Base-by-base conservation (phyloP, 2,797 vertebrate species). In the Coluber constrictor region DNA sequence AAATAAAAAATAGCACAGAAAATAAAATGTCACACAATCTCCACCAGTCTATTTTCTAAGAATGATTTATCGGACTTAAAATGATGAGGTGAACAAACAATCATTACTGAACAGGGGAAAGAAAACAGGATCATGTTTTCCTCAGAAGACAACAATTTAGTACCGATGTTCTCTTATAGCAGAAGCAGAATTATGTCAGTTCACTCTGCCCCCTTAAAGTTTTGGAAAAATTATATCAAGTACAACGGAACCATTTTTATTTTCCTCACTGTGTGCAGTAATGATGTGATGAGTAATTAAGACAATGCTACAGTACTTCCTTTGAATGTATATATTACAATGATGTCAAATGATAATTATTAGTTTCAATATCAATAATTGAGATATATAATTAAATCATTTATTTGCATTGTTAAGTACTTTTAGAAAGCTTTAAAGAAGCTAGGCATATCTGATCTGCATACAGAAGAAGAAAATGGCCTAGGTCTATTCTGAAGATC, bases 311-410 rank as follows among this genome's bases (percentile, higher is more conserved):
- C 5, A 61, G 37, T 9, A 47, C 0, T 47, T 91, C 8, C 0
- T n/a, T 86, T 92, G 9, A 8, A 57, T 94, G 86, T 86, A 92
- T 87, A 88, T 93, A 60, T 32, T 0, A 37, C 70, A 6, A 51
- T 16, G 27, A 90, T 88, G 56, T 70, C 93, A 90, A 90, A 88
- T 94, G 83, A 92, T 83, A 47, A 47, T 90, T 92, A 57, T 90
- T 90, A 92, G 86, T 56, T 86, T 89, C 66, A 94, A 63, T 92
- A 90, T 94, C 47, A 83, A 47, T 88, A 92, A 90, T 88, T 83
- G 61, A 92, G 57, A 92, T 25, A 20, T 88, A 92, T 63, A 83
- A 94, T 92, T 94, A 90, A 92, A 94, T 90, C 2, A 90, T 63
- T 88, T 90, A 94, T 88, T 59, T 51, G 63, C 51, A 88, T 60